Percentiles rank a stretch among this genome's conserved stretches.
phyloP scores from a whole-genome alignment of 1,140 invertebrate genomes.

The Trachymyrmex cornetzi region DNA sequence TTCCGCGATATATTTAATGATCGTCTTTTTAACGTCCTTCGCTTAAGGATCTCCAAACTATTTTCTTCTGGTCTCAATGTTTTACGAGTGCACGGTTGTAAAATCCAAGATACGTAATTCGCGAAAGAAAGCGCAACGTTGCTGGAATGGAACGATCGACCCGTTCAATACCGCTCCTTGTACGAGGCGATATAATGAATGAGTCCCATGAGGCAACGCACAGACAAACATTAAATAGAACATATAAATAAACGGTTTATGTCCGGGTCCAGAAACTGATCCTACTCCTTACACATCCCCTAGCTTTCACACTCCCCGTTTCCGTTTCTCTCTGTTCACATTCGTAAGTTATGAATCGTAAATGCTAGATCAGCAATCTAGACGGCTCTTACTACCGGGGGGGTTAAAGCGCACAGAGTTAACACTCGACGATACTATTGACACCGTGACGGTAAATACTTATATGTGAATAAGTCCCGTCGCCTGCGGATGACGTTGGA shows the following conservation, averaged over 20 bases:
- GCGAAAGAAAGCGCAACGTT: slow-evolving; percentile 35
- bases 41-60: not conserved
- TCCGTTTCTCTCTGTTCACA: slow-evolving; percentile 65
- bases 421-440: slow-evolving; percentile 79
- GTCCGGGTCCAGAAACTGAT: slow-evolving; percentile 78
- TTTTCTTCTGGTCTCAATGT: slow-evolving; percentile 21
- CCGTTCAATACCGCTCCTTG: not conserved
- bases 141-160: slow-evolving; percentile 6
- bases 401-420: slow-evolving; percentile 78
- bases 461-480: slow-evolving; percentile 28
- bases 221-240: slow-evolving; percentile 80
- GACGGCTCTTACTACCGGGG: slow-evolving; percentile 63
- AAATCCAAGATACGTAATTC: slow-evolving; percentile 35
- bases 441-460: slow-evolving; percentile 66
- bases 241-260: slow-evolving; percentile 86
- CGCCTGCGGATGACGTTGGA: slow-evolving; percentile 30
- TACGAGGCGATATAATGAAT: slow-evolving; percentile 76
- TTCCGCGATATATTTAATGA: slow-evolving; percentile 27
- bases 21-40: not conserved
- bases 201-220: slow-evolving; percentile 75
- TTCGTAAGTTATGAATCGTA: slow-evolving; percentile 85
- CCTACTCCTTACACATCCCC: slow-evolving; percentile 63
- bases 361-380: slow-evolving; percentile 85
- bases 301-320: slow-evolving; percentile 70
- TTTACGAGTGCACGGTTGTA: slow-evolving; percentile 50